Conservation (phyloP, 2,888 invertebrate species). For the Unio delphinus region DNA sequence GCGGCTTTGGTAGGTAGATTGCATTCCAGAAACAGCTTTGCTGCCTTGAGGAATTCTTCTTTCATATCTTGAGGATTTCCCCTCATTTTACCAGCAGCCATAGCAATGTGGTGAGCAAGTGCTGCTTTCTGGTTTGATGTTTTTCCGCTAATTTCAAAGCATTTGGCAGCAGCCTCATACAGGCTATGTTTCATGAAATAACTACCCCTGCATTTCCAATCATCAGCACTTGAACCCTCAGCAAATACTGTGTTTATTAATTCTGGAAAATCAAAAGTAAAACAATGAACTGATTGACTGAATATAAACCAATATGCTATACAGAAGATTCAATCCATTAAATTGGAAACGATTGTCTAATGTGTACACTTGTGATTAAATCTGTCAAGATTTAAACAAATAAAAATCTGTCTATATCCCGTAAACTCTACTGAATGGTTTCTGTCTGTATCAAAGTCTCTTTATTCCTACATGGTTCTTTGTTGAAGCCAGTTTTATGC, state of each 20-base stretch:
- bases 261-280: too few relatives aligned
- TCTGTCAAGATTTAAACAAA: too few relatives aligned
- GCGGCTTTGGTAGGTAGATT: constrained; percentile 27
- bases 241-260: constrained; percentile 33
- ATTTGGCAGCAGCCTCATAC: constrained; percentile 55
- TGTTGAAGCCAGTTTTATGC: too few relatives aligned
- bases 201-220: constrained; percentile 50
- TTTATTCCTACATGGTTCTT: too few relatives aligned
- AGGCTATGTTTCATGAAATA: constrained; percentile 43
- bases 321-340: too few relatives aligned
- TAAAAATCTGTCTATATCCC: too few relatives aligned
- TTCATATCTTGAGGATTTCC: constrained; percentile 36
- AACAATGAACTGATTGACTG: too few relatives aligned
- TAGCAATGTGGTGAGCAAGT: constrained; percentile 43
- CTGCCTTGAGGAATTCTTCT: constrained; percentile 44
- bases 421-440: too few relatives aligned
- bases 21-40: constrained; percentile 40
- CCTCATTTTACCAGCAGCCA: constrained; percentile 22
- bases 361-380: too few relatives aligned
- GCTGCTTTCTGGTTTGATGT: constrained; percentile 37
- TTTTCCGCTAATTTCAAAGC: constrained; percentile 37
- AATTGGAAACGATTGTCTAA: too few relatives aligned
- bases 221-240: constrained; percentile 38
- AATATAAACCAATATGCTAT: too few relatives aligned
- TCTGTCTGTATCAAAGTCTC: too few relatives aligned